Percentiles rank a stretch among this genome's conserved stretches.
These are phyloP conservation scores for Hymenopus coronatus DNA, from an alignment of 2,888 invertebrate genomes.

Conservation along the genomic window DNA sequence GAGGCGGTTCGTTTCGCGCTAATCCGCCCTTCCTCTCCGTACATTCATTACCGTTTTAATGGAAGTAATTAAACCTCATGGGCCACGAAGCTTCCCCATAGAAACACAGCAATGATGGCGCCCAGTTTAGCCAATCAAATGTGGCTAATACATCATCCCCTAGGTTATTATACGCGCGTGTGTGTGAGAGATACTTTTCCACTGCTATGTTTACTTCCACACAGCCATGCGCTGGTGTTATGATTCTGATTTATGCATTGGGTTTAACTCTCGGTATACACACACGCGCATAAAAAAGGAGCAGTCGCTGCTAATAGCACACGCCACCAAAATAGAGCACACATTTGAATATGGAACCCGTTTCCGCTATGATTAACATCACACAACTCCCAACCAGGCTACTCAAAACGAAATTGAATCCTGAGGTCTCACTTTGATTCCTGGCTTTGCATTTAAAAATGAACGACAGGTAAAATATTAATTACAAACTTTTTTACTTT, in stretches of 20 bases:
- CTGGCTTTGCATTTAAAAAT: no score
- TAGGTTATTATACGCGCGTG: slow-evolving; percentile 11
- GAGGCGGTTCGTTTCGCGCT: neutral
- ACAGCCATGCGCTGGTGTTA: slow-evolving; percentile 1
- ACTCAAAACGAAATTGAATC: neutral
- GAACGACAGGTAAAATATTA: no score
- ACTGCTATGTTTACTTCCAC: slow-evolving; percentile 1
- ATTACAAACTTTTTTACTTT: no score
- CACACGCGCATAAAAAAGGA: neutral
- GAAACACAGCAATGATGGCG: slow-evolving; percentile 18
- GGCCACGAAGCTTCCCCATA: neutral
- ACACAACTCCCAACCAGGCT: neutral
- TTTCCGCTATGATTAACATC: neutral
- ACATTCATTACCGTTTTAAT: slow-evolving; percentile 30
- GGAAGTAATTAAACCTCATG: slow-evolving; percentile 28
- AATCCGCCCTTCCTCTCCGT: neutral
- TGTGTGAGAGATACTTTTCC: neutral
- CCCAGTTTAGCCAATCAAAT: slow-evolving; percentile 20
- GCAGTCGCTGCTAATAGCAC: slow-evolving; percentile 1
- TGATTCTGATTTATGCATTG: slow-evolving; percentile 21
- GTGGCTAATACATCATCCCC: slow-evolving; percentile 21
- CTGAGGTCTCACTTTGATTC: neutral
- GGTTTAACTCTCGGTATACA: slow-evolving; percentile 2
- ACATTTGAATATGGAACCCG: neutral
- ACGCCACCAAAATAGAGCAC: slow-evolving; percentile 2